phyloP scores from a whole-genome alignment of 2,797 vertebrate species.

The Typhlichthys eigenmanni region DNA sequence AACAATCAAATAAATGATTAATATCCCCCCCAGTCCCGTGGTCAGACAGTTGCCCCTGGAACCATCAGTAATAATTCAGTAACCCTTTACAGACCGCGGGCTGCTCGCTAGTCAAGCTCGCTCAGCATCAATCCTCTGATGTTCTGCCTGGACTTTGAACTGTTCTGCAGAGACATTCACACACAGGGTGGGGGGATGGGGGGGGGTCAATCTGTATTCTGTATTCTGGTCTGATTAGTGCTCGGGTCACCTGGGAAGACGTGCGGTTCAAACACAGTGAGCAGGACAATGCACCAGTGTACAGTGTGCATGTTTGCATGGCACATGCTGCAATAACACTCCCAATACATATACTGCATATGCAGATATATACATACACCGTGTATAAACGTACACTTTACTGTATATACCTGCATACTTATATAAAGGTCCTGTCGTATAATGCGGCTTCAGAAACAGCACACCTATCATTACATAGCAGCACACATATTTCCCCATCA shows the following conservation, averaged over 20 bases:
- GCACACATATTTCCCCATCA: no score
- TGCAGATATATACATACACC: no score
- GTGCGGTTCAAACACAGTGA: no score
- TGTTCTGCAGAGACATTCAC: constrained; percentile 59
- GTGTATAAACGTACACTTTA: background rate
- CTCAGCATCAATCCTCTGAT: constrained; percentile 73
- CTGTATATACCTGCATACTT: background rate
- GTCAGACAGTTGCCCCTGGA: constrained; percentile 81
- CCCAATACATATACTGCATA: no score
- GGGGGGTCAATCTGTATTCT: constrained; percentile 58
- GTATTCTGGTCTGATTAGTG: constrained; percentile 16
- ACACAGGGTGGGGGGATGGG: constrained; percentile 36
- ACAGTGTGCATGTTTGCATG: background rate
- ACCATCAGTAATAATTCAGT: constrained; percentile 86
- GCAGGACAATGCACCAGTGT: background rate
- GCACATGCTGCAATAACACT: no score
- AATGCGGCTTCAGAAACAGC: background rate
- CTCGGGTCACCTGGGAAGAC: no score
- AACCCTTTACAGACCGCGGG: constrained; percentile 78
- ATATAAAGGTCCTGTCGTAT: background rate
- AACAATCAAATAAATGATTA: constrained; percentile 89
- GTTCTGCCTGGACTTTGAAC: constrained; percentile 75
- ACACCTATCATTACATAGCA: no score
- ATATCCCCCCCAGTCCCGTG: constrained; percentile 78
- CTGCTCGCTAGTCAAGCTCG: constrained; percentile 68